Evolutionary conservation across 2,113 vertebrate genomes (phyloP).

Genomic region (Ageneiosus marmoratus): DNA sequence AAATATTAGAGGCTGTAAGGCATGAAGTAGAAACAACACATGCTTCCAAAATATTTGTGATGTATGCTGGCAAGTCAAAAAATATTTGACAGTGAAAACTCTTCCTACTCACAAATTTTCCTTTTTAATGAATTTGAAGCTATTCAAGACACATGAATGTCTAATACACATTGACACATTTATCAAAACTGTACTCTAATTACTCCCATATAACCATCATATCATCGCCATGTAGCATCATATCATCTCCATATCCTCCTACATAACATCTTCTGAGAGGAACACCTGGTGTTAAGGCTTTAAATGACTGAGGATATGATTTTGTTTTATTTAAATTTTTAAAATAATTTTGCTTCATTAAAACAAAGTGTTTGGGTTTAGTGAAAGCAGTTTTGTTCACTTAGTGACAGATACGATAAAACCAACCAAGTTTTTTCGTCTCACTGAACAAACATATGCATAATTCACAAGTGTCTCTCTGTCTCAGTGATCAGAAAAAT

Average conservation of each 20-base stretch:
- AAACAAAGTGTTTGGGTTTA: too few relatives aligned
- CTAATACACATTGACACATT: neutral
- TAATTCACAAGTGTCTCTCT: too few relatives aligned
- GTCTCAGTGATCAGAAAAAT: too few relatives aligned
- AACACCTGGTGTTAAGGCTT: neutral
- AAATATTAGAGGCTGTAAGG: too few relatives aligned
- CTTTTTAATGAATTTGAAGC: neutral
- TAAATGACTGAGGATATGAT: neutral
- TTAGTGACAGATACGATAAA: too few relatives aligned
- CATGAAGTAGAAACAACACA: neutral
- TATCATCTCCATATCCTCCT: too few relatives aligned
- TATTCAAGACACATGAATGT: neutral
- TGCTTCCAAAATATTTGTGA: neutral
- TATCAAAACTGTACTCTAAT: neutral
- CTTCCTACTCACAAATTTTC: neutral
- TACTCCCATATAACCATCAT: neutral
- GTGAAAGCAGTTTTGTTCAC: too few relatives aligned
- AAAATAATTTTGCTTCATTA: too few relatives aligned
- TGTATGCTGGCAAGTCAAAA: neutral
- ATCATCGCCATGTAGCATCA: too few relatives aligned
- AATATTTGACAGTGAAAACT: neutral
- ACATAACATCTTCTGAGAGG: neutral
- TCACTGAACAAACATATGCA: too few relatives aligned
- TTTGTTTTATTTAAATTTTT: neutral
- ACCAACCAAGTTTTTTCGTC: too few relatives aligned